Percentiles rank a stretch among this genome's conserved stretches.
These are phyloP conservation scores for Muscicapa adusta DNA, from an alignment of 2,113 vertebrate species.

Conservation along the genomic window DNA sequence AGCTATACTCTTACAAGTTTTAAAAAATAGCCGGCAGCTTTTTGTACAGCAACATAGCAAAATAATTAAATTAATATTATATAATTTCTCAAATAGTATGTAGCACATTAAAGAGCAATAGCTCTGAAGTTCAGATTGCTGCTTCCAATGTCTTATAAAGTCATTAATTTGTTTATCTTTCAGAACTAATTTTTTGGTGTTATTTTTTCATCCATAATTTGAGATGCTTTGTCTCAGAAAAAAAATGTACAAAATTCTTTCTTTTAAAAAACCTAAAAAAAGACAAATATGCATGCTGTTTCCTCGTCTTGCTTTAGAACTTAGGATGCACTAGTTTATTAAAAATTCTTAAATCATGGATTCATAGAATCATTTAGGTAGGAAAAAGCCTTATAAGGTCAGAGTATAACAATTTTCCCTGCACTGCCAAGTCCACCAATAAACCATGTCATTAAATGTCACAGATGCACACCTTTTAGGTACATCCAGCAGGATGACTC, in stretches of 20 bases:
- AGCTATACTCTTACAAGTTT: background rate
- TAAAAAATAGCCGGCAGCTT: background rate
- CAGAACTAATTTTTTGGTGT: background rate
- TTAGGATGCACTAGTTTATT: background rate
- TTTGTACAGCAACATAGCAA: background rate
- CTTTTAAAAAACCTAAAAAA: too few relatives aligned
- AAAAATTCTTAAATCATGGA: background rate
- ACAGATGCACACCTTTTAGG: rapidly evolving
- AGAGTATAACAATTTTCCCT: background rate
- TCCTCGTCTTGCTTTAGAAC: background rate
- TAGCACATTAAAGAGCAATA: background rate
- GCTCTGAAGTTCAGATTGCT: background rate
- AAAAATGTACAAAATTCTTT: rapidly evolving
- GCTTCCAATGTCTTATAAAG: background rate
- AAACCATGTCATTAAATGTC: background rate
- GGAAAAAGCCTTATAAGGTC: background rate
- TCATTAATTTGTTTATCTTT: background rate
- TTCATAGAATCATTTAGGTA: background rate
- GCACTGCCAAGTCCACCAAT: background rate
- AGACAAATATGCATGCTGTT: background rate
- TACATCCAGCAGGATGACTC: background rate
- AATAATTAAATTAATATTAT: background rate
- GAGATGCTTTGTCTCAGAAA: background rate
- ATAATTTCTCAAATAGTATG: background rate
- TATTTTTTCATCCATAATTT: background rate